These are phyloP conservation scores for Anolis apletophallus DNA, from an alignment of 2,797 vertebrate genomes.

Conservation along the genomic window DNA sequence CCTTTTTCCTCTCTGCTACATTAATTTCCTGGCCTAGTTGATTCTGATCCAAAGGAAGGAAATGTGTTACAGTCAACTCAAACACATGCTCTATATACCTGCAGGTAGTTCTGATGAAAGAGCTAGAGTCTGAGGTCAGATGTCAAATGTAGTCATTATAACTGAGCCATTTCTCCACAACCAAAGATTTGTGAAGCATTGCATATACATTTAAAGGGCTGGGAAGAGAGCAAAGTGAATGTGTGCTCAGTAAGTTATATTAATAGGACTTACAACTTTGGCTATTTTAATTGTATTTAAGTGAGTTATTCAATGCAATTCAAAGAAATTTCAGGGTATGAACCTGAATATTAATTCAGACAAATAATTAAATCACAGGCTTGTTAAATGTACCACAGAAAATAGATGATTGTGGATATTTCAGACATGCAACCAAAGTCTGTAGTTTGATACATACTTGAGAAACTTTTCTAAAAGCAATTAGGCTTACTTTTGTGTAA, in stretches of 20 bases:
- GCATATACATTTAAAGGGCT: constrained; percentile 32
- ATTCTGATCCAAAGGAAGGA: constrained; percentile 44
- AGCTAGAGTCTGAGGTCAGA: constrained; percentile 13
- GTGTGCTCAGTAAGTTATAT: constrained; percentile 26
- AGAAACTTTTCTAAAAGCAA: not conserved
- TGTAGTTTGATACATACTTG: not conserved
- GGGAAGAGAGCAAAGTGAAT: not conserved
- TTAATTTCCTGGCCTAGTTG: constrained; percentile 33
- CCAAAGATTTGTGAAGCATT: not conserved
- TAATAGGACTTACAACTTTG: constrained; percentile 42
- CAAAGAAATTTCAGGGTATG: constrained; percentile 36
- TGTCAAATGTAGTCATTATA: constrained; percentile 53
- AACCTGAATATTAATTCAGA: constrained; percentile 47
- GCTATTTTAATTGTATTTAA: constrained; percentile 44
- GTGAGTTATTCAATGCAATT: constrained; percentile 32
- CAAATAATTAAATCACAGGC: constrained; percentile 13
- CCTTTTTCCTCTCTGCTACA: not conserved
- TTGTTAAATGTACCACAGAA: constrained; percentile 16
- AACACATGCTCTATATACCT: constrained; percentile 38
- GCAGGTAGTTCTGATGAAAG: constrained; percentile 36
- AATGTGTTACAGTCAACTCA: constrained; percentile 39
- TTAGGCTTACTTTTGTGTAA: no score
- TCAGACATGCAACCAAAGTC: not conserved
- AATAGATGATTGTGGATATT: constrained; percentile 18
- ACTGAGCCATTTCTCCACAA: constrained; percentile 38